Evolutionary conservation across 1,140 invertebrate genomes (phyloP).

Genomic region (Arion vulgaris): DNA sequence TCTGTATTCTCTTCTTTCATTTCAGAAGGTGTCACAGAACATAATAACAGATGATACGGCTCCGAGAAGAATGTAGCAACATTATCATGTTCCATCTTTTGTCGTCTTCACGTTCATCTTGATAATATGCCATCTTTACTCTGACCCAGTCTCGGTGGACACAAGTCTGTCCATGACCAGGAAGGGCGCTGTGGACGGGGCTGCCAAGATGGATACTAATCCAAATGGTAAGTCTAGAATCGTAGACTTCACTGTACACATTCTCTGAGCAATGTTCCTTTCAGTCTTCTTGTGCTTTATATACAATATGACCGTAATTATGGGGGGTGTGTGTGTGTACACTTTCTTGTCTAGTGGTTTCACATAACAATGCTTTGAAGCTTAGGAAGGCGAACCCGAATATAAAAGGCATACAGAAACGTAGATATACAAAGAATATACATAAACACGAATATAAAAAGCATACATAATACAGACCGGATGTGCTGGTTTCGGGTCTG

Average conservation of each 20-base stretch:
- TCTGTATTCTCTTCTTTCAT: no score
- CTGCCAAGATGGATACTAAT: conserved; percentile 13
- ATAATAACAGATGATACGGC: no score
- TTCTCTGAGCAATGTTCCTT: background rate
- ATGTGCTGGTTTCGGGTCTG: no score
- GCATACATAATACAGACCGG: no score
- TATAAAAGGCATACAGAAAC: background rate
- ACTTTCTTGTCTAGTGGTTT: no score
- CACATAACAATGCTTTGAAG: background rate
- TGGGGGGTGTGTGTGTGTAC: background rate
- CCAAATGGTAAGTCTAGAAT: background rate
- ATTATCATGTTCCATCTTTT: no score
- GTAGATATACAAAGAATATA: no score
- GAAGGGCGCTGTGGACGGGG: background rate
- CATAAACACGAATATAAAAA: no score
- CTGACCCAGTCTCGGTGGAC: background rate
- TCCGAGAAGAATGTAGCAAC: no score
- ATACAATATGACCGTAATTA: background rate
- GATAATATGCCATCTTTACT: background rate
- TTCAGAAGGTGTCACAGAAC: no score
- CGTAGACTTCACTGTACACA: no score
- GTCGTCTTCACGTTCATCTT: no score
- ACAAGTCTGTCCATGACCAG: conserved; percentile 18
- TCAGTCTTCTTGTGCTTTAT: background rate
- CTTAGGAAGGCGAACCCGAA: background rate